phyloP scores from a whole-genome alignment of 2,888 invertebrate species.

The Phytoseiulus persimilis region DNA sequence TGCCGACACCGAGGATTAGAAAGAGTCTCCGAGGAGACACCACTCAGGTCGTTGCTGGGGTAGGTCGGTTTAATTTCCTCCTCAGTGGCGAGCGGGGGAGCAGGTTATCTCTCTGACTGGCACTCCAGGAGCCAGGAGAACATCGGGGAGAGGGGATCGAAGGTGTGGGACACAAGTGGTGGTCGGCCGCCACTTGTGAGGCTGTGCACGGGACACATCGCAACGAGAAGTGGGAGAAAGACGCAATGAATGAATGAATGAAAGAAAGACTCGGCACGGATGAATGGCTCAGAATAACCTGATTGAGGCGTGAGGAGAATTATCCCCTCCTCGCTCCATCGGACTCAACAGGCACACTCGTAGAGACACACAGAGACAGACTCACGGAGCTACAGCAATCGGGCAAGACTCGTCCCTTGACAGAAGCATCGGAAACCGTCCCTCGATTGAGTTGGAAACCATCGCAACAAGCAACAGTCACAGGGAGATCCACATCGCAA shows the following conservation, averaged over 20 bases:
- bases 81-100: background rate
- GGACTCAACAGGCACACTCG: background rate
- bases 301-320: constrained; percentile 5
- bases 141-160: background rate
- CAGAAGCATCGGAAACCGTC: background rate
- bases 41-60: background rate
- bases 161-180: constrained; percentile 5
- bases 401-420: background rate
- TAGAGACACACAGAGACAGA: background rate
- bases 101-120: background rate
- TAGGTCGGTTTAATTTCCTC: background rate
- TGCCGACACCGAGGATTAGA: background rate
- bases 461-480: background rate
- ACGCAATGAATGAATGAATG: background rate
- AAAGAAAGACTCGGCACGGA: background rate
- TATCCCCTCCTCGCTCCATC: background rate
- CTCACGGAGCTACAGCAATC: background rate
- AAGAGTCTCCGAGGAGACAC: background rate
- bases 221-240: background rate
- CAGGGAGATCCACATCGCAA: background rate
- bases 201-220: constrained; percentile 5
- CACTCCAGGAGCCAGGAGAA: background rate
- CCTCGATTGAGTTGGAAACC: background rate
- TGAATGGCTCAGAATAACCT: constrained; percentile 5
- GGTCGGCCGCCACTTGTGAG: background rate